Conservation (phyloP, 1,140 invertebrate species). For the Arctopsyche grandis region DNA sequence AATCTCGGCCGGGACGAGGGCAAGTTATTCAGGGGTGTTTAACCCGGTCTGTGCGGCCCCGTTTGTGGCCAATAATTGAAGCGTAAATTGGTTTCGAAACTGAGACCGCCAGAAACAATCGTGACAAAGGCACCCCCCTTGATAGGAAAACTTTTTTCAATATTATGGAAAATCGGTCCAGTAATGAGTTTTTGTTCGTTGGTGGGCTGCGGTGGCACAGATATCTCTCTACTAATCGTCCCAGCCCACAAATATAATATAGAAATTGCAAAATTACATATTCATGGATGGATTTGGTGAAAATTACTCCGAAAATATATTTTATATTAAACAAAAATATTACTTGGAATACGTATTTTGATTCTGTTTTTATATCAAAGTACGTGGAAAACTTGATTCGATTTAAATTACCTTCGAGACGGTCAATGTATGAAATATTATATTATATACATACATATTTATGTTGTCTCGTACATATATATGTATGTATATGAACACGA, state of each 20-base stretch:
- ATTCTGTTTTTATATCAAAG: no score
- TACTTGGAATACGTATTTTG: no score
- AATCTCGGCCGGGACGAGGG: background rate
- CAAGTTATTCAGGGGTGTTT: constrained; percentile 8
- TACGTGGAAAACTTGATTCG: no score
- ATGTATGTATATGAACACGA: no score
- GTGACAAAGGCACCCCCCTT: constrained; percentile 43
- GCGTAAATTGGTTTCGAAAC: constrained; percentile 52
- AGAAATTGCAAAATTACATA: constrained; percentile 28
- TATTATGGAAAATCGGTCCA: constrained; percentile 52
- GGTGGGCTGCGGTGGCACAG: background rate
- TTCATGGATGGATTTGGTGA: background rate
- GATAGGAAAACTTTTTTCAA: constrained; percentile 53
- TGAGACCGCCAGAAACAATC: constrained; percentile 47
- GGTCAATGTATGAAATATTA: no score
- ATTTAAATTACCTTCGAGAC: no score
- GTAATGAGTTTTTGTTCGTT: constrained; percentile 49
- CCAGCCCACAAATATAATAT: background rate
- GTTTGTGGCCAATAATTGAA: constrained; percentile 50
- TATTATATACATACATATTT: no score
- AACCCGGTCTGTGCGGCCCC: background rate
- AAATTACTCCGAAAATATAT: no score
- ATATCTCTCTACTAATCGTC: background rate
- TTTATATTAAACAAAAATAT: no score
- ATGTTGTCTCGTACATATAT: no score